Evolutionary conservation across 2,888 invertebrate genomes (phyloP), one percentile per base, ranked within the genome.

Genomic region (Latrodectus hesperus): DNA sequence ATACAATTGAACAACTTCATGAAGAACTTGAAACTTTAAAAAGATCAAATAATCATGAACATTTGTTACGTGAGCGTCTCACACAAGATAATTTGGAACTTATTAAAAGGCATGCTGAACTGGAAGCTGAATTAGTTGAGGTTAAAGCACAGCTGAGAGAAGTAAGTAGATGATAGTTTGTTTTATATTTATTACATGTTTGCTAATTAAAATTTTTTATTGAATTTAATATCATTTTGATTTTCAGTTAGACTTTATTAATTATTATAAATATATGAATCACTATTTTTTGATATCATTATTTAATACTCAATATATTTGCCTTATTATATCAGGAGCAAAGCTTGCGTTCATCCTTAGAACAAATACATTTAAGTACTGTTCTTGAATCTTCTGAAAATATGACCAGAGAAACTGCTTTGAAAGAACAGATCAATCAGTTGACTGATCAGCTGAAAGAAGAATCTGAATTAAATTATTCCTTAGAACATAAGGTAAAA

Each of bases 51-150:
- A 83, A 79, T 49, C 88, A 88, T 72, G 84, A 88, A 64, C 51
- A 60, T 49, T 60, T 88, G 49, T 55, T 88, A 9, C 65, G 80
- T 22, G 82, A 80, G 16, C 77, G 84, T 3, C 52, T 88, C 9
- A 70, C 84, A 55, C 74, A 83, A 71, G 88, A 88, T 55, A 88
- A 88, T 72, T 65, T 55, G 11, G 75, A 74, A 16, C 72, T 88
- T n/a, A 88, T 88, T 14, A 84, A 84, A 14, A 52, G 88, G 14
- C 79, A 84, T 84, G 83, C 88, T 17, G 80, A 88, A 67, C 22
- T 84, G 14, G 88, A 88, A 75, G 52, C 84, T n/a, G 88, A 88
- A 53, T 75, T 88, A 22, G 88, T 84, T 22, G 88, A 79, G 76
- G 65, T 38, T 14, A 88, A 67, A 76, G 84, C 88, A 51, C 65